Evolutionary conservation across 1,140 invertebrate genomes (phyloP), one percentile per base, ranked within the genome.

Genomic region (Lordiphosa stackelbergi): DNA sequence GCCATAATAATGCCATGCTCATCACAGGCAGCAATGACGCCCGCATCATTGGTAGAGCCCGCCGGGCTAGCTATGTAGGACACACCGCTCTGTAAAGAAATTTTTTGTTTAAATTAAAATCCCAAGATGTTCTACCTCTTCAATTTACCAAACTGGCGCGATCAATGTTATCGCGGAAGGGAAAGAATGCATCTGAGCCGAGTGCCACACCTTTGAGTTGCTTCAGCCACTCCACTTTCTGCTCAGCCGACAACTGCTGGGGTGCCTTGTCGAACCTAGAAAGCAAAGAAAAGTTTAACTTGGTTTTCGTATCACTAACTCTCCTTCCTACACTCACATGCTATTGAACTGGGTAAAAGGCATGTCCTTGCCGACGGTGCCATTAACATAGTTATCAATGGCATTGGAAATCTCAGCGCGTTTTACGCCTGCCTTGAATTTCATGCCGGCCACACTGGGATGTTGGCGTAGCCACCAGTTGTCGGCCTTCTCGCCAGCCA

Each of bases 181-280:
- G 98, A 89, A 99, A 99, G 90, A 99, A 99, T 0, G 97, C 97
- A 90, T 99, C 98, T 0, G 97, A 99, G n/a, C 96, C 96, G 0
- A 99, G 88, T 11, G 95, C 93, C 6, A 99, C 97, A n/a, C 92
- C 92, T 40, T 92, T 91, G 79, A 99, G 88, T 65, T 95, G 89
- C 10, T 89, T 90, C 4, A 95, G 88, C 97, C 97, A 99, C 5
- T 94, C 91, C 0, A 89, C 87, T 53, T 92, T 92, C 60, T 99
- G 95, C 28, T 89, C 86, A 64, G 91, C 89, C 0, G 93, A 94
- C 2, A 94, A 88, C 2, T 92, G 89, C 16, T 91, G 88, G 2
- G 96, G 94, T 4, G 93, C 90, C 64, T 92, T 91, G 24, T 97
- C 95, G 66, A 95, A 95, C 86, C 85, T 87, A 16, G 0, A 37